phyloP scores from a whole-genome alignment of 2,113 vertebrate genomes.

The Poeciliopsis retropinna region DNA sequence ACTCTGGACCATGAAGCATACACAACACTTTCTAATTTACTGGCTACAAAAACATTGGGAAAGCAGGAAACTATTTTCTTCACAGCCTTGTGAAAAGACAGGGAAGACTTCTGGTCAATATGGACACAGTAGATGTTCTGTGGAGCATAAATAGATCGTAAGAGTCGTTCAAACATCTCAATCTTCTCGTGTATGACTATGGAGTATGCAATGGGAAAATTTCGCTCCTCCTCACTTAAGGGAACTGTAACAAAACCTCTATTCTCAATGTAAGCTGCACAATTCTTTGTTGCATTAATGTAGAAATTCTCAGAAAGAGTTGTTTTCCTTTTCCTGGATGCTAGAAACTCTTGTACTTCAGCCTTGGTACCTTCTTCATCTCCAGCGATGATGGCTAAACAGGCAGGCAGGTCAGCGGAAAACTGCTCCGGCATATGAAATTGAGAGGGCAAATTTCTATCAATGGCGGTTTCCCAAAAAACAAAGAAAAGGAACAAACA shows the following conservation, averaged over 20 bases:
- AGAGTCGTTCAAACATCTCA: conserved; percentile 91
- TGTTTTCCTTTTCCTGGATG: conserved; percentile 10
- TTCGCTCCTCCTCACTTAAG: conserved; percentile 84
- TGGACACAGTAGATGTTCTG: conserved; percentile 95
- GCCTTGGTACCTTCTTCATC: conserved; percentile 47
- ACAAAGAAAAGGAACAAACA: conserved; percentile 8
- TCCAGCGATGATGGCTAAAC: conserved; percentile 78
- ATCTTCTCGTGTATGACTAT: conserved; percentile 93
- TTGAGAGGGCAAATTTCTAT: neutral
- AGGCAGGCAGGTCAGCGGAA: conserved; percentile 70
- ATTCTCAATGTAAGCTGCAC: conserved; percentile 68
- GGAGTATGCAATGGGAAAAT: conserved; percentile 89
- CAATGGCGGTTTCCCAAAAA: conserved; percentile 22
- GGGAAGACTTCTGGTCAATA: conserved; percentile 82
- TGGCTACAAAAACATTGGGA: conserved; percentile 90
- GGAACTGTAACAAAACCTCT: conserved; percentile 81
- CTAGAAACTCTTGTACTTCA: conserved; percentile 65
- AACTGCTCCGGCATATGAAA: conserved; percentile 20
- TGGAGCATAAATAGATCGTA: conserved; percentile 85
- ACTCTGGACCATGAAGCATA: conserved; percentile 91
- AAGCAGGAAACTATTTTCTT: conserved; percentile 84
- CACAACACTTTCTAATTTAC: conserved; percentile 81
- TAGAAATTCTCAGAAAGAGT: conserved; percentile 68
- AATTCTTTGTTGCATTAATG: conserved; percentile 83
- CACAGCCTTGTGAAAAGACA: conserved; percentile 79